Percentiles rank a stretch among this genome's conserved stretches.
phyloP scores from a whole-genome alignment of 2,113 vertebrate species.

The Malurus elegans region DNA sequence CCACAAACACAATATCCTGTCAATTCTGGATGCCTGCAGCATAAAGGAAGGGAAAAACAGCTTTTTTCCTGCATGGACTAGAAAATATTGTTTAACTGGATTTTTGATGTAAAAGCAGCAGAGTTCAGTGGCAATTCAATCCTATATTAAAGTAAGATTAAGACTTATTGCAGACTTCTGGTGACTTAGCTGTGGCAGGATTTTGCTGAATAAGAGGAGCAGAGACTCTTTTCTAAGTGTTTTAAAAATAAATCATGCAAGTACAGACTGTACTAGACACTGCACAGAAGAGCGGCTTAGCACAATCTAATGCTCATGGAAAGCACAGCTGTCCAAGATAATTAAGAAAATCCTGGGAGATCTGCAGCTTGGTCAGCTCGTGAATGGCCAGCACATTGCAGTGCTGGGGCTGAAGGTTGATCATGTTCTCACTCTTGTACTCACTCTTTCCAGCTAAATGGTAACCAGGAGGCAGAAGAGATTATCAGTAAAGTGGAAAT shows the following conservation, averaged over 20 bases:
- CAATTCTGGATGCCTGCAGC: conserved; percentile 21
- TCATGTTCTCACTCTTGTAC: background rate
- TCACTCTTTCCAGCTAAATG: background rate
- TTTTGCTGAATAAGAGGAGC: background rate
- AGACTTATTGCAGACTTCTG: background rate
- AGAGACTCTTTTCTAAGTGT: background rate
- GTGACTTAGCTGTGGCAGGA: background rate
- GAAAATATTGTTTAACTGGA: background rate
- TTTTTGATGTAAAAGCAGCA: conserved; percentile 12
- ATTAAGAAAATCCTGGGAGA: background rate
- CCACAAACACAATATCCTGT: conserved; percentile 56
- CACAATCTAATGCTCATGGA: background rate
- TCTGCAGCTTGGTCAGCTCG: background rate
- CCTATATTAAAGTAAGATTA: background rate
- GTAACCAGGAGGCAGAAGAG: background rate
- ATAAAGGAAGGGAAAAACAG: conserved; percentile 20
- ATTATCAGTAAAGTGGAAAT: background rate
- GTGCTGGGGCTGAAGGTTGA: background rate
- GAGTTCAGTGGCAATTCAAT: background rate
- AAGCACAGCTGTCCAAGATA: background rate
- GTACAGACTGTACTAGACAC: background rate
- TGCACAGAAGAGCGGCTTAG: background rate
- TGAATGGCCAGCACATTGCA: background rate
- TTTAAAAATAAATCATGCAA: background rate
- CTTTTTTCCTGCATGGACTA: background rate